Conservation (phyloP, 1,140 invertebrate species). For the Tenebrio molitor region DNA sequence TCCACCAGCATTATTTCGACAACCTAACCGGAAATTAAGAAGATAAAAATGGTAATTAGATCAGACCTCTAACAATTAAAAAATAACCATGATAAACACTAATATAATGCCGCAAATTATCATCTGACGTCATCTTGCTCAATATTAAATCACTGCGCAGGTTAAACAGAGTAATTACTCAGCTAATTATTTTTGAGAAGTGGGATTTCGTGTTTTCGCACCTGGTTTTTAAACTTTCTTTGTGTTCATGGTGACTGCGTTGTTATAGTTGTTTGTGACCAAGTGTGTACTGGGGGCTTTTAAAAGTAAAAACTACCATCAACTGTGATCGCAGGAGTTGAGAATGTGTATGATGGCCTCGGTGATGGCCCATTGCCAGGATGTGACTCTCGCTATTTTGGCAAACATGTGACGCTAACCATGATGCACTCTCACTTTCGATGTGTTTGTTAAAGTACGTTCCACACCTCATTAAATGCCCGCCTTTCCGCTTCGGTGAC, state of each 20-base stretch:
- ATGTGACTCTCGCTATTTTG: slow-evolving; percentile 29
- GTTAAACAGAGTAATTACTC: slow-evolving; percentile 16
- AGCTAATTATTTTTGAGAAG: slow-evolving; percentile 24
- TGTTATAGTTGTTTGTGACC: background rate
- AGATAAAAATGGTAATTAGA: slow-evolving; percentile 31
- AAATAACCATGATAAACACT: slow-evolving; percentile 18
- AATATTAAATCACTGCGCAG: slow-evolving; percentile 24
- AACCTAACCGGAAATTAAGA: slow-evolving; percentile 31
- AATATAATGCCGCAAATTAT: slow-evolving; percentile 33
- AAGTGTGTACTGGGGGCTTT: too few relatives aligned
- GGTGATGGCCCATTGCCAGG: slow-evolving; percentile 23
- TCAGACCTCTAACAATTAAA: slow-evolving; percentile 11
- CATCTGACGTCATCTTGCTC: slow-evolving; percentile 21
- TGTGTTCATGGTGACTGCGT: background rate
- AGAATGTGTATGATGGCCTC: too few relatives aligned
- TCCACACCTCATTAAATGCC: slow-evolving; percentile 36
- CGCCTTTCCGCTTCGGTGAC: slow-evolving; percentile 34
- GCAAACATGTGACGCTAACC: slow-evolving; percentile 19
- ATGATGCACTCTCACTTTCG: slow-evolving; percentile 37
- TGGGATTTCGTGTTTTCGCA: slow-evolving; percentile 8
- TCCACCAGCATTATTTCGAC: too few relatives aligned
- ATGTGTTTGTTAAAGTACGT: slow-evolving; percentile 32
- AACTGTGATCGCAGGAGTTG: too few relatives aligned
- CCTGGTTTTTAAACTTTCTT: slow-evolving; percentile 24
- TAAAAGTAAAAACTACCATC: too few relatives aligned